Percentiles rank a stretch among this genome's conserved stretches.
phyloP scores from a whole-genome alignment of 2,113 vertebrate genomes.

The Nibea albiflora region DNA sequence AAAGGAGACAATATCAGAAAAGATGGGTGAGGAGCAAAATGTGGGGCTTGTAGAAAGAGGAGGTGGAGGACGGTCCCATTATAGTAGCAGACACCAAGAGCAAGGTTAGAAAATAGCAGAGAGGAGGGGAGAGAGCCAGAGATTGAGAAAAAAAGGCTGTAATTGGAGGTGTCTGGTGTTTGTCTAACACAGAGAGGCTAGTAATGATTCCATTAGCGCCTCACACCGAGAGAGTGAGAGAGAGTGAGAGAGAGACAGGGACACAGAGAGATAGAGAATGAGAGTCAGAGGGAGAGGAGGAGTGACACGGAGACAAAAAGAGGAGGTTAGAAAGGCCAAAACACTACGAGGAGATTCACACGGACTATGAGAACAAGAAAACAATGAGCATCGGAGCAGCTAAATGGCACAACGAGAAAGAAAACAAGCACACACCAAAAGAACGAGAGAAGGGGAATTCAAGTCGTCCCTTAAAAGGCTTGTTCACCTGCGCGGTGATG shows the following conservation, averaged over 20 bases:
- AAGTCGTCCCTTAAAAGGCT: slow-evolving; percentile 58
- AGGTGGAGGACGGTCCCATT: slow-evolving; percentile 62
- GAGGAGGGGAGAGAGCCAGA: slow-evolving; percentile 63
- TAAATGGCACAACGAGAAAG: slow-evolving; percentile 26
- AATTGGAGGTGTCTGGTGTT: slow-evolving; percentile 83
- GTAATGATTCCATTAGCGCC: slow-evolving; percentile 83
- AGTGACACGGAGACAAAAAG: slow-evolving; percentile 36
- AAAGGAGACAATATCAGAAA: slow-evolving; percentile 52
- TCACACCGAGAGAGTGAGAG: slow-evolving; percentile 53
- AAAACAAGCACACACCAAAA: slow-evolving; percentile 44
- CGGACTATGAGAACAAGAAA: slow-evolving; percentile 28
- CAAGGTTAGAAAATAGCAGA: slow-evolving; percentile 71
- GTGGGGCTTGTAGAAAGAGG: slow-evolving; percentile 20
- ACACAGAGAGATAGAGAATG: slow-evolving; percentile 14
- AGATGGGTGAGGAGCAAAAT: slow-evolving; percentile 62
- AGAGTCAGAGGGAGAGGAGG: slow-evolving; percentile 12
- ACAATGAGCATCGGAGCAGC: slow-evolving; percentile 29
- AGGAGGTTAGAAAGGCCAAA: slow-evolving; percentile 34
- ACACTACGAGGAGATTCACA: slow-evolving; percentile 48
- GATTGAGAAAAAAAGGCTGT: slow-evolving; percentile 67
- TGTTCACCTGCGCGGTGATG: slow-evolving; percentile 59
- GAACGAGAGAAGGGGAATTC: slow-evolving; percentile 48
- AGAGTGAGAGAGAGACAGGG: slow-evolving; percentile 19
- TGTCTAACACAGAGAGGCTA: slow-evolving; percentile 79
- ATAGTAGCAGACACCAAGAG: slow-evolving; percentile 63